Conservation (phyloP, 2,888 invertebrate genomes). For the Zonitis immaculata region DNA sequence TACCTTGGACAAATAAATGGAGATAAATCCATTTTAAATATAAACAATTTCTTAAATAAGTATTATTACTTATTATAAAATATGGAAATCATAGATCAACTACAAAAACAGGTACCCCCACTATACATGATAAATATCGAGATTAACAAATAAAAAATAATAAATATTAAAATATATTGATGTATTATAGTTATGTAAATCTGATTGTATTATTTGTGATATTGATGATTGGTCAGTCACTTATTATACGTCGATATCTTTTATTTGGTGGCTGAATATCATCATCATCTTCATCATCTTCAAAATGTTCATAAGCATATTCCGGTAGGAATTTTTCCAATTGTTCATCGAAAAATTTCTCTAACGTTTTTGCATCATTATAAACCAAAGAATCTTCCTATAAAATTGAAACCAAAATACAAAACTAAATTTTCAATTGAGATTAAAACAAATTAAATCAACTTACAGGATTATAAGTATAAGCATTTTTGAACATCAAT, state of each 20-base stretch:
- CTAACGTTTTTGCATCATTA: slow-evolving; percentile 73
- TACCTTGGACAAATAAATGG: too few relatives aligned
- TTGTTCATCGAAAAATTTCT: slow-evolving; percentile 81
- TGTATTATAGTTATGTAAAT: not conserved
- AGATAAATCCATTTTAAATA: too few relatives aligned
- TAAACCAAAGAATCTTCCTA: slow-evolving; percentile 73
- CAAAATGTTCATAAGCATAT: slow-evolving; percentile 57
- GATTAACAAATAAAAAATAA: not conserved
- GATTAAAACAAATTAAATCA: slow-evolving; percentile 8
- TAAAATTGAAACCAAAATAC: slow-evolving; percentile 22
- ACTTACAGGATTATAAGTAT: slow-evolving; percentile 76
- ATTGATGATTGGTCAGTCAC: slow-evolving; percentile 47
- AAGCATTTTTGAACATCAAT: slow-evolving; percentile 84
- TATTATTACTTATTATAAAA: too few relatives aligned
- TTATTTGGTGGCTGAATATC: slow-evolving; percentile 51
- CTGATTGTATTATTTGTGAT: slow-evolving; percentile 14
- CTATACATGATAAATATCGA: not conserved
- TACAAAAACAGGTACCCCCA: not conserved
- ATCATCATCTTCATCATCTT: slow-evolving; percentile 51
- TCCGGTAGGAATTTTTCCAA: slow-evolving; percentile 76
- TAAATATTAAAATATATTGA: not conserved
- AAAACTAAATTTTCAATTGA: slow-evolving; percentile 2
- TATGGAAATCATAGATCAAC: not conserved
- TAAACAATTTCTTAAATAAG: too few relatives aligned
- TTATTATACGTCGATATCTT: slow-evolving; percentile 52